These are phyloP conservation scores for Pheucticus melanocephalus DNA, from an alignment of 2,113 vertebrate species.

Conservation along the genomic window DNA sequence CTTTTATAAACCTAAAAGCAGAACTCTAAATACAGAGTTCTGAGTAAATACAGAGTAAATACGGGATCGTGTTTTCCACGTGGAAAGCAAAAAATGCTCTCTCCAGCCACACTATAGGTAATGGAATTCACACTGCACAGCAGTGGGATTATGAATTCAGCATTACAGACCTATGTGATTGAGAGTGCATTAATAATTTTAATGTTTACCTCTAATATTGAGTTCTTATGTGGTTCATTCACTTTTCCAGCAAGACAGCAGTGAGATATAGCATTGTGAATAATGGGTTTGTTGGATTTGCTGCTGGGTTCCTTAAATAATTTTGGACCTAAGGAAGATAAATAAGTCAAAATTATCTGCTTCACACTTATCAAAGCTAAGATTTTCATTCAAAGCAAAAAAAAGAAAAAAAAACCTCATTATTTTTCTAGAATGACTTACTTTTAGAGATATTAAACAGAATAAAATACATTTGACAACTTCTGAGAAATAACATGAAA, in stretches of 20 bases:
- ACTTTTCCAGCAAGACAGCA: constrained; percentile 96
- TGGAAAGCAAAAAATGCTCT: neutral
- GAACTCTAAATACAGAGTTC: neutral
- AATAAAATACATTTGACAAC: neutral
- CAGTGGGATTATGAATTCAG: neutral
- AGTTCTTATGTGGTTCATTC: constrained; percentile 90
- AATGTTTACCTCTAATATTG: constrained; percentile 84
- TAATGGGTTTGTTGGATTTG: constrained; percentile 95
- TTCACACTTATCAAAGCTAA: neutral
- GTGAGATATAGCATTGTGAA: constrained; percentile 92
- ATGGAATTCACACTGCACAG: neutral
- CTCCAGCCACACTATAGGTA: accelerated
- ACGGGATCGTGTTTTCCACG: accelerated
- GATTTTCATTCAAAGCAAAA: neutral
- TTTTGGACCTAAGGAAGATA: constrained; percentile 81
- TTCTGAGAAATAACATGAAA: neutral
- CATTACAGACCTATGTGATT: neutral
- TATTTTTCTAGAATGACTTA: neutral
- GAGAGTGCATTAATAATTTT: neutral
- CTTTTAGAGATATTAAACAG: neutral
- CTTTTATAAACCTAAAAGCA: neutral
- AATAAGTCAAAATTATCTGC: neutral
- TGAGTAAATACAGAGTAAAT: too few relatives aligned
- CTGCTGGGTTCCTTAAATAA: constrained; percentile 95
- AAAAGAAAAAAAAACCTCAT: accelerated